Base-by-base conservation (phyloP, 2,797 vertebrate genomes). In the Paramormyrops hopkinsi region DNA sequence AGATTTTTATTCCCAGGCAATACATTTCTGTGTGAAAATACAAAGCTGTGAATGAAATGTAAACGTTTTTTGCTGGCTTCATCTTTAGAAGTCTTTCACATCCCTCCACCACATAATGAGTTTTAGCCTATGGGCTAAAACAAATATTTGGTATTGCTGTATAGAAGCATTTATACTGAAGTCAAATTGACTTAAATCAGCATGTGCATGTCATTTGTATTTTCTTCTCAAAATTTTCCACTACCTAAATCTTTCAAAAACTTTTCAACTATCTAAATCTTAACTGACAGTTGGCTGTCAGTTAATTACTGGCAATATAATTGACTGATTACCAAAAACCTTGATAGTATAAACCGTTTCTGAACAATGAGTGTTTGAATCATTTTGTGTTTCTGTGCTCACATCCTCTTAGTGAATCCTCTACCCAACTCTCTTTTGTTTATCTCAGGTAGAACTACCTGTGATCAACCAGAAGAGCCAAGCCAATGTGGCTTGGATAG, bases 401-500 rank as follows among this genome's bases (percentile, higher is more conserved):
- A 85, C 48, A 29, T 83, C 41, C 79, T 48, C 48, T 85, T 85
- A 51, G n/a, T 85, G 46, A 85, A 85, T 46, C 44, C 82, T 85
- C 46, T 85, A 25, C 82, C 9, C 62, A 41, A 48, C 19, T 41
- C 46, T 69, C 53, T 54, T 33, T 73, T 76, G 54, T 17, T 50
- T 56, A 44, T 46, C 76, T 82, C 51, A 90, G 89, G 88, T 86
- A 65, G 87, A 90, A 95, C 98, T 98, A 91, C 97, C 98, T 59
- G 96, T 95, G 89, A 96, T 97, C 96, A 98, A 99, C 94, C 98
- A 98, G 97, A 99, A 99, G 97, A 97, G 97, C 95, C 97, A 99
- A 89, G 97, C 97, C 93, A 99, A 99, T 92, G 97, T 99, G 93
- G 98, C 98, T 22, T 99, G 98, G 98, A 99, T 99, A 94, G 97